phyloP scores from a whole-genome alignment of 2,113 vertebrate genomes.

The Dendropsophus ebraccatus region DNA sequence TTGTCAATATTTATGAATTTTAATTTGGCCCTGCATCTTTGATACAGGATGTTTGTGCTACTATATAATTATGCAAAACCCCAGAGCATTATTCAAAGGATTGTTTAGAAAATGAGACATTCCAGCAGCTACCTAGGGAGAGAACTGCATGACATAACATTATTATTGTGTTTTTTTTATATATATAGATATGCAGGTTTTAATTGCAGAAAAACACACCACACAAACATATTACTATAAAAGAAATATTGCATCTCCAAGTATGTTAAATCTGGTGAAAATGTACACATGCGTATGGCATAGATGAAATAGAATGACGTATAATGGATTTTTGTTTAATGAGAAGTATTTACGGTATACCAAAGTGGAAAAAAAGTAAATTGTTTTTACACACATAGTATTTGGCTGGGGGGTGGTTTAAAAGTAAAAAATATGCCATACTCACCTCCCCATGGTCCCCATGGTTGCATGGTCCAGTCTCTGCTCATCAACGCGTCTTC shows the following conservation, averaged over 20 bases:
- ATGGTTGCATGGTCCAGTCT: too few species aligned
- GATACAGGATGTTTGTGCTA: conserved; percentile 58
- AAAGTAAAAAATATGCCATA: too few species aligned
- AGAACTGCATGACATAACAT: conserved; percentile 53
- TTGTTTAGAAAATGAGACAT: conserved; percentile 57
- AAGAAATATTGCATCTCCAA: conserved; percentile 12
- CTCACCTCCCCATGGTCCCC: too few species aligned
- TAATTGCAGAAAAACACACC: conserved; percentile 53
- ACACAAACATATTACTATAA: conserved; percentile 23
- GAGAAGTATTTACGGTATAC: neutral
- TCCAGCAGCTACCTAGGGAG: conserved; percentile 59
- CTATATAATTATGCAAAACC: conserved; percentile 59
- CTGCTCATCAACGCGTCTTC: too few species aligned
- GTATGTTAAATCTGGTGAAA: neutral
- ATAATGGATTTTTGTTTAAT: neutral
- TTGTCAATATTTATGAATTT: conserved; percentile 61
- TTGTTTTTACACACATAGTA: too few species aligned
- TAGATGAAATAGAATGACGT: neutral
- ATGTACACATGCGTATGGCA: neutral
- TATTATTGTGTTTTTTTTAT: conserved; percentile 44
- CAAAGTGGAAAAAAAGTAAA: too few species aligned
- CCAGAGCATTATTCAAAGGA: conserved; percentile 59
- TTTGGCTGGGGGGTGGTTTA: too few species aligned
- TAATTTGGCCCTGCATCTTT: conserved; percentile 54
- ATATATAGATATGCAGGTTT: conserved; percentile 44